Base-by-base conservation (phyloP, 2,888 invertebrate species). In the Chydorus sphaericus region DNA sequence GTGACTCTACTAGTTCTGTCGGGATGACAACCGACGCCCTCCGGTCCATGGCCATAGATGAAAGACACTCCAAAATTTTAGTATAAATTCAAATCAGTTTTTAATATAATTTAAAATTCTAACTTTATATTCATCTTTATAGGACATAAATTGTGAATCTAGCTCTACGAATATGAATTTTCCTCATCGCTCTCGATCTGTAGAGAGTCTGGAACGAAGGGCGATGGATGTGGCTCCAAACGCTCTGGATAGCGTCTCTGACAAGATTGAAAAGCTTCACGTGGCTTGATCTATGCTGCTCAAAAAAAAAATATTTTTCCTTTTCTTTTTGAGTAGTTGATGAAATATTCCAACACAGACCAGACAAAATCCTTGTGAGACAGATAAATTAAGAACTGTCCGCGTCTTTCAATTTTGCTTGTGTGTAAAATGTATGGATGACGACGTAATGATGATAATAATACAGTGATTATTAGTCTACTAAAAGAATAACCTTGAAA, bases 221-320 rank as follows among this genome's bases (percentile, higher is more conserved):
- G 33, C 33, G 36, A 31, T 31, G 36, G 36, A 52, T n/a, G 52
- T 52, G 31, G 26, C 52, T 11, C 23, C 33, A 14, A 52, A 48
- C n/a, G 48, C 49, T 31, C 20, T 55, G 11, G 55, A 55, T 23
- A 33, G 30, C 23, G 55, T 55, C 23, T 55, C 55, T 7, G 48
- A 55, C 10, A 29, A 33, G 36, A 55, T 55, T 30, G 55, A 55
- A 36, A 55, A 55, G 31, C 55, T 55, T n/a, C 55, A 55, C 31
- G 55, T 55, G 36, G 33, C 48, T 26, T 55, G 49, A 55, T 29
- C 29, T 44, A 28, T 5, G 5, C 33, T 14, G 44, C 44, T 26
- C 28, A 39, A 18, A 39, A 39, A 39, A 44, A 44, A 38, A 38
- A 38, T 20, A 39, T 14, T 14, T 3, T 39, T 39, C 16, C 23